Evolutionary conservation across 2,888 invertebrate genomes (phyloP), one percentile per base, ranked within the genome.

Genomic region (Ceraclea dissimilis): DNA sequence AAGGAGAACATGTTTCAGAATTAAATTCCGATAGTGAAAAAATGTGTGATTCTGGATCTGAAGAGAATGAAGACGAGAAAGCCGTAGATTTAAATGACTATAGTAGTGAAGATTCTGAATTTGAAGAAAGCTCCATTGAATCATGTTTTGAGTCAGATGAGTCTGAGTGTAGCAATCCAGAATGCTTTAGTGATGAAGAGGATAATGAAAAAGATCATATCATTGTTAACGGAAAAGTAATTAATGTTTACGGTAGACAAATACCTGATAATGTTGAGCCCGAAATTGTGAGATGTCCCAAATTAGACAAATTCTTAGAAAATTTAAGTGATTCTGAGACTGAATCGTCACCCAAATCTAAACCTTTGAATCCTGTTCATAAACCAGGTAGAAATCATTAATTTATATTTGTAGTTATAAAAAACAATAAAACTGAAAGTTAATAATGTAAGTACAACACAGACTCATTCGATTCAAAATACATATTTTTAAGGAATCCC

Each of bases 201-300:
- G 52, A 63, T 49, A 51, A 58, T 49, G 33, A 62, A n/a, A 61
- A 64, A 46, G 54, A 59, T 44, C 61, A 59, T 47, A 60, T 60
- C 18, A 43, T 60, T 22, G 62, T 62, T 2, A 62, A 62, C 34
- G 58, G 57, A 21, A 57, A 61, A 50, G 54, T 51, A 31, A 54
- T 59, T 18, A 59, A 62, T 51, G 55, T 58, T 13, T 62, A 62
- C 39, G 60, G 60, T 17, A 53, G 59, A 46, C 51, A 54, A 33
- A 21, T 55, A n/a, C 19, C 39, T 18, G 34, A 22, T 16, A 52
- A 56, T 17, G 43, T 33, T 16, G 62, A 62, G 34, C 58, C 58
- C 16, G 60, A 62, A 13, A 49, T 62, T 18, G 59, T 57, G 17
- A 54, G 59, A 46, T 60, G 60, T 46, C 55, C 58, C 2, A 39